phyloP scores from a whole-genome alignment of 2,888 invertebrate species.

The Monoplex corrugatus region DNA sequence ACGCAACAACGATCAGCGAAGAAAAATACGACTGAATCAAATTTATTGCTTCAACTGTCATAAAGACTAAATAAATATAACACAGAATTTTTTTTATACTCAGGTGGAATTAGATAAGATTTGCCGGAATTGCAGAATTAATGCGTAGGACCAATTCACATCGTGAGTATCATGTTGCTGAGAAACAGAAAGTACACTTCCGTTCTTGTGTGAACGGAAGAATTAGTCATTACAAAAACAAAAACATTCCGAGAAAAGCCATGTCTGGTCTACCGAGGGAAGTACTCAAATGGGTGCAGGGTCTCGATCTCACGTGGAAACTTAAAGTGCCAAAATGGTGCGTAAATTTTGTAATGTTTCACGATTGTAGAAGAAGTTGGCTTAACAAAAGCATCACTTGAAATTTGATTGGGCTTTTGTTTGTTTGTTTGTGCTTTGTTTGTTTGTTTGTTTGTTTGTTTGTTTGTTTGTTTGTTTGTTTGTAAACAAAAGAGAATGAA shows the following conservation, averaged over 20 bases:
- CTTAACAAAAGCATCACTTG: too few relatives aligned
- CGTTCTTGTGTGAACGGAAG: background rate
- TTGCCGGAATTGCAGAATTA: too few relatives aligned
- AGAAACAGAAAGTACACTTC: constrained; percentile 34
- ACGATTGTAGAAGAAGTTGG: too few relatives aligned
- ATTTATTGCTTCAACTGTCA: background rate
- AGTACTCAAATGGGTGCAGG: constrained; percentile 80
- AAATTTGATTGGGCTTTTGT: constrained; percentile 7
- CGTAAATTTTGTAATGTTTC: constrained; percentile 50
- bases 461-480: too few relatives aligned
- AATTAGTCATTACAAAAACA: too few relatives aligned
- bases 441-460: too few relatives aligned
- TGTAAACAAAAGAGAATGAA: too few relatives aligned
- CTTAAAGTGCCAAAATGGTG: constrained; percentile 81
- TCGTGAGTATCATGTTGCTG: background rate
- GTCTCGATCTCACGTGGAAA: constrained; percentile 80
- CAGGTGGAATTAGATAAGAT: too few relatives aligned
- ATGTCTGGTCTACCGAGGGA: constrained; percentile 79
- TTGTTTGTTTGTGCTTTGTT: background rate
- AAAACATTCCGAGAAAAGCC: constrained; percentile 33
- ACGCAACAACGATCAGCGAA: background rate
- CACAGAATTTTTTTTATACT: too few relatives aligned
- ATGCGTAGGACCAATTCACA: too few relatives aligned
- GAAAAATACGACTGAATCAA: background rate
- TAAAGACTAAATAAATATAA: background rate